Base-by-base conservation (phyloP, 2,888 invertebrate genomes). In the Clepsis dumicolana region DNA sequence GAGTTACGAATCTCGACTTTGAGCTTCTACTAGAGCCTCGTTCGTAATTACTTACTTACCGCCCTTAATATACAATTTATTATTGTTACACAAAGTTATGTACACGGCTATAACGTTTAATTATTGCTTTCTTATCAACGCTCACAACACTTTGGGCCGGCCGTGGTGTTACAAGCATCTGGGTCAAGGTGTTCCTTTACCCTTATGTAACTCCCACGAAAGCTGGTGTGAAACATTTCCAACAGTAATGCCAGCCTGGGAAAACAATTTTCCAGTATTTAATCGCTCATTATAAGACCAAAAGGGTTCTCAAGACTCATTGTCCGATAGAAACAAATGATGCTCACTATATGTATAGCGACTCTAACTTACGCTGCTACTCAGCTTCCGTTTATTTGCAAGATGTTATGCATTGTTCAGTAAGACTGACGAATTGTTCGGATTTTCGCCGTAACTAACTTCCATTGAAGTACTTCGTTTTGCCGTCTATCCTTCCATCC, bases 141-240 rank as follows among this genome's bases (percentile, higher is more conserved):
- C 29, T 60, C 29, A 41, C n/a, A 60, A 48, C 29, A 52, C 24
- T 32, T 16, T 1, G 12, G 27, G 21, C n/a, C 44, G 16, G 27
- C 41, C n/a, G 8, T 4, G 14, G 8, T 27, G 14, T 38, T 63
- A 24, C 54, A 27, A n/a, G 59, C 4, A 4, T 16, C n/a, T 57
- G 18, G 59, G 41, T 59, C 59, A 41, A 41, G 59, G 59, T 27
- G 4, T 10, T n/a, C 14, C 14, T 27, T 27, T 38, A 27, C 52
- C 52, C 52, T 52, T 27, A 63, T 4, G 27, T 18, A 29, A 27
- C 12, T 21, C 18, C 21, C 3, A 48, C 12, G 48, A 48, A 48
- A 48, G 12, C 21, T 48, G 12, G 21, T 10, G 48, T 2, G 21
- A 48, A 48, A n/a, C 12, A 48, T 48, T 48, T 48, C 48, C 4